Evolutionary conservation across 2,797 vertebrate species (phyloP).

Genomic region (Holocentrus rufus): DNA sequence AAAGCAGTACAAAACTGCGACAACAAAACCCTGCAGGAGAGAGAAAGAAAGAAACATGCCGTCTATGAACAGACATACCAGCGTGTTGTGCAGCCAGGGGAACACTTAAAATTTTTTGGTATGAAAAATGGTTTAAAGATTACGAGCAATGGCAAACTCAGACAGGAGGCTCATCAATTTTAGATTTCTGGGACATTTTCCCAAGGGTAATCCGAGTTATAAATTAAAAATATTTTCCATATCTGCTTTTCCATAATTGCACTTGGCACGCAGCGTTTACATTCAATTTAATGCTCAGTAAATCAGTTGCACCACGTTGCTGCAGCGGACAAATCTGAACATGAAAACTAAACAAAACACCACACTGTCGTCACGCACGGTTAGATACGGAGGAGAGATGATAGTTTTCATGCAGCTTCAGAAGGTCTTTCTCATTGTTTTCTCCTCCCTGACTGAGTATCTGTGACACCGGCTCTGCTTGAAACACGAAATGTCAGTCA

Average conservation of each 20-base stretch:
- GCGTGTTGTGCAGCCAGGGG: constrained; percentile 49
- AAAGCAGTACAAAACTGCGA: constrained; percentile 96
- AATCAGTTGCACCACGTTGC: constrained; percentile 39
- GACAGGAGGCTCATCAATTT: constrained; percentile 62
- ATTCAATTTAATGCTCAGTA: constrained; percentile 36
- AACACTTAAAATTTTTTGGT: constrained; percentile 58
- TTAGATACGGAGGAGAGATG: not conserved
- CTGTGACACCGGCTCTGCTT: not conserved
- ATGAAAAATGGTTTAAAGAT: constrained; percentile 69
- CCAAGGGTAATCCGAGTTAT: constrained; percentile 57
- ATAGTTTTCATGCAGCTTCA: constrained; percentile 1
- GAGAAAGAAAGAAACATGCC: constrained; percentile 21
- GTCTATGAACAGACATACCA: constrained; percentile 19
- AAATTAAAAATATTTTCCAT: constrained; percentile 70
- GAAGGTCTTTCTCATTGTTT: not conserved
- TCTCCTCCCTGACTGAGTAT: not conserved
- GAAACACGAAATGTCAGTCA: constrained; percentile 15
- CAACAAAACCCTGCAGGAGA: constrained; percentile 89
- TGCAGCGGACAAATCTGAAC: constrained; percentile 30
- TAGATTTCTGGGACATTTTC: constrained; percentile 59
- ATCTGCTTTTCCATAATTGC: constrained; percentile 47
- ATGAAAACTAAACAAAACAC: constrained; percentile 36
- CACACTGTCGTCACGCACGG: not conserved
- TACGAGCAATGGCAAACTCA: constrained; percentile 50
- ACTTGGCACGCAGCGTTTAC: constrained; percentile 46